A percentile compares a stretch with the other conserved stretches of the same genome.
Conservation (phyloP, 2,797 vertebrate species). For the Tenualosa thibaudeaui region DNA sequence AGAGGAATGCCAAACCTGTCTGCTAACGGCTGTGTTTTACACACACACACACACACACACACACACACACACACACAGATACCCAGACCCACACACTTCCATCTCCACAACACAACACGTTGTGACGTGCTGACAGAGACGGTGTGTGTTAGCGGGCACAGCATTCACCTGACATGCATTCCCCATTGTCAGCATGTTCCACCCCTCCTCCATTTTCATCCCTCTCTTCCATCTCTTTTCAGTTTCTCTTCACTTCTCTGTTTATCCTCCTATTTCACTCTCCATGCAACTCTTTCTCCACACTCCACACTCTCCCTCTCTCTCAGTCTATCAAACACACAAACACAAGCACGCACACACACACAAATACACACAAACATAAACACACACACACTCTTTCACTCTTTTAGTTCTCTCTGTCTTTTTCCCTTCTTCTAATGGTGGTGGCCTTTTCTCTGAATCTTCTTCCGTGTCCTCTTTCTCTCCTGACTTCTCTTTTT, state of each 20-base stretch:
- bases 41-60: not conserved
- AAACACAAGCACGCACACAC: no score
- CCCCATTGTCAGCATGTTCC: not conserved
- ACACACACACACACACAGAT: not conserved
- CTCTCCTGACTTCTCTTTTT: not conserved
- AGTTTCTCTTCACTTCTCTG: not conserved
- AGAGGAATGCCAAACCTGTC: conserved; percentile 20
- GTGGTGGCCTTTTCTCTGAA: no score
- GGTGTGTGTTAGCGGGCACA: not conserved
- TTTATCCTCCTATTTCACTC: not conserved
- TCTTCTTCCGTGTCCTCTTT: not conserved
- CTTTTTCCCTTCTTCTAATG: no score
- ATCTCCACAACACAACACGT: not conserved
- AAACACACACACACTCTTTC: no score
- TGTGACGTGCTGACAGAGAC: no score
- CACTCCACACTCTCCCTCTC: not conserved
- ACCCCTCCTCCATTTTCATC: no score
- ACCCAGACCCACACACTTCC: not conserved
- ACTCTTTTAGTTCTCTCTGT: no score
- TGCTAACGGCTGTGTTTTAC: not conserved
- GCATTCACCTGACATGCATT: not conserved
- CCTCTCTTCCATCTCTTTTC: no score
- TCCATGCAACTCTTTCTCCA: no score
- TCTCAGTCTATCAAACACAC: not conserved
- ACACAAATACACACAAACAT: no score